phyloP scores from a whole-genome alignment of 2,113 vertebrate genomes.

The Crocuta crocuta region DNA sequence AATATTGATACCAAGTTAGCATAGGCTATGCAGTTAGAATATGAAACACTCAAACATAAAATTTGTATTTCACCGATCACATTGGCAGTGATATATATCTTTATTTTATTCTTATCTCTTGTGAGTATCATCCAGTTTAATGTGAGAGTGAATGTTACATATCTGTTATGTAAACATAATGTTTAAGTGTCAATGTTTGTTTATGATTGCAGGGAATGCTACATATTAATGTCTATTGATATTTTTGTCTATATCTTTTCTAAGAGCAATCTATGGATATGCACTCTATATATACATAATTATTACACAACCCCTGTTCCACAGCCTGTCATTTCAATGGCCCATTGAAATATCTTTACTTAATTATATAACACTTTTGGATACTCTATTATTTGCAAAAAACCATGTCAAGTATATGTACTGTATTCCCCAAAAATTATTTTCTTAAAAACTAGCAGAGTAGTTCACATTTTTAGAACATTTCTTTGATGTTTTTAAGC shows the following conservation, averaged over 20 bases:
- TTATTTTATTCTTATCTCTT: background rate
- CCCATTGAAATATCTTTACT: background rate
- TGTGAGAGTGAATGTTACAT: background rate
- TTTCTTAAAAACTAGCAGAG: background rate
- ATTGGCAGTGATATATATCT: background rate
- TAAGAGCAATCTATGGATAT: background rate
- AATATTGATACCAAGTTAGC: background rate
- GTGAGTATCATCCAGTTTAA: background rate
- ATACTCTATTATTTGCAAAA: background rate
- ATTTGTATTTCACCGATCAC: background rate
- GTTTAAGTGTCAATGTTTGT: background rate
- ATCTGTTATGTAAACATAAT: background rate
- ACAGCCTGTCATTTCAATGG: background rate
- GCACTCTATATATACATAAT: background rate
- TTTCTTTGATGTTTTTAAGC: background rate
- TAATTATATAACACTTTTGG: background rate
- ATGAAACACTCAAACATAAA: background rate
- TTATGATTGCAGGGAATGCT: background rate
- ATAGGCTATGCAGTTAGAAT: background rate
- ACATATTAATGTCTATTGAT: background rate
- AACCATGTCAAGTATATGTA: background rate
- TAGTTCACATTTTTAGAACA: background rate
- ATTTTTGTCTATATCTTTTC: background rate
- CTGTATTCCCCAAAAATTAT: background rate
- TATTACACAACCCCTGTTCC: background rate